Base-by-base conservation (phyloP, 2,113 vertebrate species). In the Lampris megalopsis region DNA sequence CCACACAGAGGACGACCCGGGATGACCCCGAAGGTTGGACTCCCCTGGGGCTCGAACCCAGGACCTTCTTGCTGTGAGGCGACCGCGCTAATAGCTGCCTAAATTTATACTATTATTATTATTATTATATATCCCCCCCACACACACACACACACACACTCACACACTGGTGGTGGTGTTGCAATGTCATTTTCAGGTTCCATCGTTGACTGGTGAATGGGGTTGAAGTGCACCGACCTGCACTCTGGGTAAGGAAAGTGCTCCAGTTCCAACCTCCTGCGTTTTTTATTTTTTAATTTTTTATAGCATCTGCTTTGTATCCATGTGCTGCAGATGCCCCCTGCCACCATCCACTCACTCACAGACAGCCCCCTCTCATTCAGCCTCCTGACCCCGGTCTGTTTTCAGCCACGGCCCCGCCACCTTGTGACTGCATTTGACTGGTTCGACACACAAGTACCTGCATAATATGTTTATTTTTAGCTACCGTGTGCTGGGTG, bases 171-270 rank as follows among this genome's bases (percentile, higher is more conserved):
- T 24, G 52, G 58, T 24, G 62, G 1, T 42, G 81, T 48, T 64
- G 58, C 75, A 85, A 76, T 54, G 6, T 4, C 2, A 9, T 73
- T 69, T 13, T 3, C 52, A 7, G 56, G 37, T 47, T 83, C 70
- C 64, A 69, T 56, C 52, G 3, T 43, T 9, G 61, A 43, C 68
- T 48, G 58, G 61, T 68, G 59, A 77, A 75, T 70, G 43, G 42
- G 3, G 3, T 5, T 6, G 37, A 71, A 65, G 63, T 24, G 37
- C 60, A 70, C 71, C 62, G 1, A 6, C 53, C n/a, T 76, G 63
- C 68, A 77, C 9, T 77, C 70, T 67, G 72, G 59, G 77, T 86
- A 87, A 88, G 87, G 71, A 83, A 88, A 79, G 60, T 5, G 48
- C 74, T 78, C 63, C 42, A 42, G 13, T 48, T 38, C 1, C 64